Base-by-base conservation (phyloP, 2,888 invertebrate species). In the Tipula confusa region DNA sequence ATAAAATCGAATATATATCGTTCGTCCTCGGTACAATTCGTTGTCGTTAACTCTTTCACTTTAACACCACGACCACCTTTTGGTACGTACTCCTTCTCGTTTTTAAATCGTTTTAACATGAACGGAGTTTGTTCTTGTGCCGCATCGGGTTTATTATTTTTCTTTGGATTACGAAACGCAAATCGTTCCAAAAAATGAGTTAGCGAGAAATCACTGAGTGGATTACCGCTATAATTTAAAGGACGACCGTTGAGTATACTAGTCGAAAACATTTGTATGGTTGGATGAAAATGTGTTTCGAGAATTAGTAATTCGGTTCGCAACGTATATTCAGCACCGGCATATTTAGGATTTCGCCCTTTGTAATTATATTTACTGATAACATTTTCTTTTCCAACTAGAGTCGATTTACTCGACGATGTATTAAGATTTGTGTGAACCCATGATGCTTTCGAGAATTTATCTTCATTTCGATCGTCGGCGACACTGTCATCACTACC, bases 111-210 rank as follows among this genome's bases (percentile, higher is more conserved):
- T 29, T 81, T 29, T 82, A 85, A 83, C 3, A 83, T 81, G 15
- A 83, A 28, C 1, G 86, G 83, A 0, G 85, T 79, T 86, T 90
- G 84, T 88, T 91, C 86, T 90, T 91, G 48, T 89, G 89, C 83
- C n/a, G 90, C 84, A 13, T 91, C 86, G 2, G 9, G 11, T 15
- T 86, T 84, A 0, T 90, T 90, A 0, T 90, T 86, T 85, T 93
- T 93, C 88, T 96, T 96, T 0, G 96, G 96, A 91, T 99, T 99
- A 88, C 97, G 96, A 89, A 97, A 98, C 9, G 97, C 97, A 89
- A 98, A 99, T 79, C 98, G 92, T 87, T 99, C 98, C 81, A 99
- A 91, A 89, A 99, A 99, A 82, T 96, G 92, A 82, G 97, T 94
- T 38, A 97, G 91, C 0, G 95, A 95, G 88, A 98, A 97, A 89